A percentile compares a stretch with the other conserved stretches of the same genome.
phyloP scores from a whole-genome alignment of 2,113 vertebrate genomes.

The Pavo muticus region DNA sequence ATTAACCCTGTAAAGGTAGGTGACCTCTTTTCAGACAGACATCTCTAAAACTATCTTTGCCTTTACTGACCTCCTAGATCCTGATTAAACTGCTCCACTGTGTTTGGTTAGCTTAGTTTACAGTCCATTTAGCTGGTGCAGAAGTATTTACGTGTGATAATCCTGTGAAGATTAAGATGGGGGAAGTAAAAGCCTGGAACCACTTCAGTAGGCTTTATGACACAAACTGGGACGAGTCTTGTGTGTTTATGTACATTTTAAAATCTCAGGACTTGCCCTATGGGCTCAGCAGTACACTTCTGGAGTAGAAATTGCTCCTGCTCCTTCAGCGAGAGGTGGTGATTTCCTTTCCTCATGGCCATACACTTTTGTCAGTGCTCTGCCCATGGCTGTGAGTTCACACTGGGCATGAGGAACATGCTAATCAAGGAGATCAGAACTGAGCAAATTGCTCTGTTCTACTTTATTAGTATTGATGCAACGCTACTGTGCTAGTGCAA shows the following conservation, averaged over 20 bases:
- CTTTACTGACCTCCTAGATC: conserved; percentile 39
- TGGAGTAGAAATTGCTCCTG: background rate
- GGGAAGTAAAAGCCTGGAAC: background rate
- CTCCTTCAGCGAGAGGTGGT: background rate
- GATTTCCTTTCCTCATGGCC: background rate
- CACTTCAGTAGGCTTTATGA: background rate
- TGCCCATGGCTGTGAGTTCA: background rate
- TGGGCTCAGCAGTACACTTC: background rate
- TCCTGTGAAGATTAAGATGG: background rate
- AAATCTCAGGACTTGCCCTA: background rate
- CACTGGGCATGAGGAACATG: background rate
- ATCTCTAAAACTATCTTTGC: conserved; percentile 14
- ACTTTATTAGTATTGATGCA: background rate
- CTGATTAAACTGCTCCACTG: conserved; percentile 57
- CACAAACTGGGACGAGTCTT: background rate
- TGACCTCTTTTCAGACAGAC: conserved; percentile 37
- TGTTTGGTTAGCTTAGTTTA: conserved; percentile 60
- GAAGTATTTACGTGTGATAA: conserved; percentile 33
- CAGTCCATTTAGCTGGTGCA: conserved; percentile 13
- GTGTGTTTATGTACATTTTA: background rate
- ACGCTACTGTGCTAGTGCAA: background rate
- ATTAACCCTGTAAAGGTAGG: conserved; percentile 44
- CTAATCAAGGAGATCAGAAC: background rate
- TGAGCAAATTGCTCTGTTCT: background rate
- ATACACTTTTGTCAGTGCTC: background rate